Percentiles rank a stretch among this genome's conserved stretches.
These are phyloP conservation scores for Maccullochella peelii DNA, from an alignment of 2,113 vertebrate genomes.

Conservation along the genomic window DNA sequence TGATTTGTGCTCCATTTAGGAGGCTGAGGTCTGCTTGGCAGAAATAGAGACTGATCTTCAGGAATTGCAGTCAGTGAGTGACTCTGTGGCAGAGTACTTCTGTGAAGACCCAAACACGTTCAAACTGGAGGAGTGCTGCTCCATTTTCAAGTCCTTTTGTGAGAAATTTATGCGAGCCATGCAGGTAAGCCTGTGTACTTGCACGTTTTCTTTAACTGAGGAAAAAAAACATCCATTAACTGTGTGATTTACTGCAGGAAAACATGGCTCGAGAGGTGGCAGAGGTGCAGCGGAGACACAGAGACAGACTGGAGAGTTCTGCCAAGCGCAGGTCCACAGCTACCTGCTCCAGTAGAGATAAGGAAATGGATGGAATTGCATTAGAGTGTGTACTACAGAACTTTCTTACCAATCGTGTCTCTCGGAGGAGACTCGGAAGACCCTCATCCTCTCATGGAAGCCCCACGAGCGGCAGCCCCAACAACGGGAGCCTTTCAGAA, in stretches of 20 bases:
- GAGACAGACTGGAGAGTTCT: slow-evolving; percentile 66
- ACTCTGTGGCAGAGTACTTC: slow-evolving; percentile 83
- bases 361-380: slow-evolving; percentile 78
- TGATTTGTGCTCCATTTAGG: slow-evolving; percentile 58
- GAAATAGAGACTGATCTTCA: slow-evolving; percentile 70
- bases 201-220: background rate
- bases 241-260: slow-evolving; percentile 72
- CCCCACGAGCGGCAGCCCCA: slow-evolving; percentile 53
- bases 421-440: slow-evolving; percentile 55
- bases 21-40: slow-evolving; percentile 73
- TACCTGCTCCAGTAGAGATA: slow-evolving; percentile 83
- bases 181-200: slow-evolving; percentile 66
- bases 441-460: slow-evolving; percentile 61
- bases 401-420: slow-evolving; percentile 56
- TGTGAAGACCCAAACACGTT: slow-evolving; percentile 84
- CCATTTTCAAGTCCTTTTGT: slow-evolving; percentile 84
- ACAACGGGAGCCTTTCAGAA: slow-evolving; percentile 62
- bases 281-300: slow-evolving; percentile 80
- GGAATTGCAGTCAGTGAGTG: slow-evolving; percentile 68
- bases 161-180: slow-evolving; percentile 80
- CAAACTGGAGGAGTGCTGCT: slow-evolving; percentile 84
- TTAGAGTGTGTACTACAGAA: slow-evolving; percentile 80
- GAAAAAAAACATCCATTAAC: background rate
- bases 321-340: slow-evolving; percentile 84
- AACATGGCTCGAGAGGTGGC: slow-evolving; percentile 78